These are phyloP conservation scores for Paguma larvata DNA, from an alignment of 2,797 vertebrate species.

Conservation along the genomic window DNA sequence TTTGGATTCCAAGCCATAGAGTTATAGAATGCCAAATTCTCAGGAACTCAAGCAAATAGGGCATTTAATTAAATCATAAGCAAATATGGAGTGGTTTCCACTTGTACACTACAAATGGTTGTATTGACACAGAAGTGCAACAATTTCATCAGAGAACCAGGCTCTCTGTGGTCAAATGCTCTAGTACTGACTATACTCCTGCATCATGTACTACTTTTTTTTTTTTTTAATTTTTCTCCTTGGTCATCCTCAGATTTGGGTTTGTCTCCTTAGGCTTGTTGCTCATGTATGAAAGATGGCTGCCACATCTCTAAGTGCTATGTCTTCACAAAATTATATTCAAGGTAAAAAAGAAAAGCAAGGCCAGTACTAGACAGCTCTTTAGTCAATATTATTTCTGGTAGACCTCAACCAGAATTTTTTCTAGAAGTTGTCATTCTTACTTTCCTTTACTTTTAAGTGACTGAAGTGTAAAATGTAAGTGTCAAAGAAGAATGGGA, in stretches of 20 bases:
- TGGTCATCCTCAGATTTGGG: neutral
- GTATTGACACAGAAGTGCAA: neutral
- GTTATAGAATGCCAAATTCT: neutral
- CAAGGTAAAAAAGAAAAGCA: neutral
- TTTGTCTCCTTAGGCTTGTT: neutral
- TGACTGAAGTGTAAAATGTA: conserved; percentile 23
- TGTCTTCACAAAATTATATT: neutral
- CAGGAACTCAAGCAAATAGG: neutral
- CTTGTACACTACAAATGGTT: neutral
- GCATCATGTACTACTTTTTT: no score
- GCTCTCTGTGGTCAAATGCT: neutral
- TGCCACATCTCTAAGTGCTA: neutral
- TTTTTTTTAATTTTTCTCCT: neutral
- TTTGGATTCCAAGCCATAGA: neutral
- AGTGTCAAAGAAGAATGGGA: neutral
- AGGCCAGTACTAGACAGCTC: neutral
- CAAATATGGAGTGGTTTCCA: neutral
- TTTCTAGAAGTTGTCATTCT: neutral
- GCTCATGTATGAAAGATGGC: neutral
- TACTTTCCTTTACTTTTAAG: neutral
- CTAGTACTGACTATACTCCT: neutral
- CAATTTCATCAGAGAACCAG: neutral
- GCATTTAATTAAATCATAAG: neutral
- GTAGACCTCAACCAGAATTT: neutral
- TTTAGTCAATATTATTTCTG: neutral